A percentile compares a stretch with the other conserved stretches of the same genome.
Evolutionary conservation across 1,140 invertebrate species (phyloP).

Genomic region (Zaprionus nigranus): DNA sequence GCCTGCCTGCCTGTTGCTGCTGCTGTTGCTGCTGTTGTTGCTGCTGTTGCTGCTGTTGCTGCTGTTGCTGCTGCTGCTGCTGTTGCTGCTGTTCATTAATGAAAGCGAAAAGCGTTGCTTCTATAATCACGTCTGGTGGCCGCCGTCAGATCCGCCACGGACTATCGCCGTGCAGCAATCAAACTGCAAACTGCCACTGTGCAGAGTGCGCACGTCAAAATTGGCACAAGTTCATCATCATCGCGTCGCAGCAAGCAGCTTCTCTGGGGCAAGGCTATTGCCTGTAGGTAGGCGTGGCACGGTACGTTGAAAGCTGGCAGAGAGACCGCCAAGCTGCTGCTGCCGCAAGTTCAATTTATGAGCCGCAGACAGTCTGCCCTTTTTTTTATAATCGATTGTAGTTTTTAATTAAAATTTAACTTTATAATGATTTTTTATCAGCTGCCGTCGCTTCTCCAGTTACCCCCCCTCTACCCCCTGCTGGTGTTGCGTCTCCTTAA

Average conservation of each 20-base stretch:
- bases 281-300: constrained; percentile 55
- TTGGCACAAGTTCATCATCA: constrained; percentile 81
- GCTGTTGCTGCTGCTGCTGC: neutral
- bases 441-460: constrained; percentile 53
- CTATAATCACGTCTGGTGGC: constrained; percentile 57
- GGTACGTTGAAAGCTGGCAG: constrained; percentile 68
- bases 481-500: constrained; percentile 48
- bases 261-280: constrained; percentile 4
- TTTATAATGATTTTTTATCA: constrained; percentile 85
- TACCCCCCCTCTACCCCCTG: neutral
- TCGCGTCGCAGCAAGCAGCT: constrained; percentile 5
- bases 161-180: constrained; percentile 58
- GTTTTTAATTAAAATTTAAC: constrained; percentile 84
- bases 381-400: constrained; percentile 69
- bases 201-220: constrained; percentile 58
- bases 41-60: neutral
- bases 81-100: constrained; percentile 75
- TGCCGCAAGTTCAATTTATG: constrained; percentile 73
- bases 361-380: constrained; percentile 73
- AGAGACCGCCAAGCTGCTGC: constrained; percentile 47
- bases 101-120: constrained; percentile 75
- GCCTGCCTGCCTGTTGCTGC: constrained; percentile 21
- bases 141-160: neutral
- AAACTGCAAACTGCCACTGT: constrained; percentile 67
- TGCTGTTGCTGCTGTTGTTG: neutral